phyloP scores from a whole-genome alignment of 2,113 vertebrate species.

The Xenopus tropicalis region DNA sequence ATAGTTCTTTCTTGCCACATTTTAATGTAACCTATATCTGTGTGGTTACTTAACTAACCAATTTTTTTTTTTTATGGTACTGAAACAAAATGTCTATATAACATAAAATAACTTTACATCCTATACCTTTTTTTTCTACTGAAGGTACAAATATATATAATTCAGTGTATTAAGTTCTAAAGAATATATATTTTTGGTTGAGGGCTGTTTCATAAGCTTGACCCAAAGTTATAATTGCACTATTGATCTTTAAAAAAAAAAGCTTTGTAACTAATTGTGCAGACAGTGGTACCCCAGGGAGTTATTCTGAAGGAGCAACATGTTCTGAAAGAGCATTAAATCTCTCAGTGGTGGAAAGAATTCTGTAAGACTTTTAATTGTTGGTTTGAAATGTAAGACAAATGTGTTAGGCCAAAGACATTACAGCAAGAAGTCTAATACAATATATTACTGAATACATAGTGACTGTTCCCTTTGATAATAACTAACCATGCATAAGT shows the following conservation, averaged over 20 bases:
- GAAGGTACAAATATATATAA: too few species aligned
- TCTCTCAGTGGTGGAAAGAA: slow-evolving; percentile 1
- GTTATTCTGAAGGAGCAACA: slow-evolving; percentile 14
- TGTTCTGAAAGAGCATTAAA: slow-evolving; percentile 22
- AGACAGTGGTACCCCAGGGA: neutral
- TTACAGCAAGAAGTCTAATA: slow-evolving; percentile 20
- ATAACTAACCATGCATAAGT: slow-evolving; percentile 35
- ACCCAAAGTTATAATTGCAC: too few species aligned
- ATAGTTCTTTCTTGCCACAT: too few species aligned
- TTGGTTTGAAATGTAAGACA: slow-evolving; percentile 34
- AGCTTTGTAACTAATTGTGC: neutral
- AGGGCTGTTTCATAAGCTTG: neutral
- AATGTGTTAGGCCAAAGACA: slow-evolving; percentile 21
- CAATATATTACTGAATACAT: slow-evolving; percentile 15
- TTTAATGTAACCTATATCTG: too few species aligned
- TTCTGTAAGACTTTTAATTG: slow-evolving; percentile 5
- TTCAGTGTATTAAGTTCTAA: too few species aligned
- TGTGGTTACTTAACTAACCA: too few species aligned
- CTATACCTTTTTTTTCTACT: too few species aligned
- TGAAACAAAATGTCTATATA: too few species aligned
- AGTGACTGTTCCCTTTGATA: slow-evolving; percentile 24
- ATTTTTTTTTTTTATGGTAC: too few species aligned
- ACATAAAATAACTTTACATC: too few species aligned
- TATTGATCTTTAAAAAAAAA: too few species aligned
- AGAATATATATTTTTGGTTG: neutral